Conservation (phyloP, 2,888 invertebrate genomes). For the Torymus aiolomorphi region DNA sequence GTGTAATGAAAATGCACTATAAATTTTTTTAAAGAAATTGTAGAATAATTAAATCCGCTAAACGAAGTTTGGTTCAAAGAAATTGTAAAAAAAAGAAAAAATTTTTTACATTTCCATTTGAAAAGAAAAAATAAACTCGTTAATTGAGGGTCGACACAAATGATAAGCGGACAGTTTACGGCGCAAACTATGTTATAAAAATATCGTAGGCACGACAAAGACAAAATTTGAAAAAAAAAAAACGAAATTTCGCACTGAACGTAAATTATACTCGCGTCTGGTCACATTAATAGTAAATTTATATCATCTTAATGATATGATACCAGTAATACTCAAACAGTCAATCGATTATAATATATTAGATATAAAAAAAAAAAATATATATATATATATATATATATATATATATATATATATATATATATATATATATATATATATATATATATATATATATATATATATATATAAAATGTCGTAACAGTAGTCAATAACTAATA, state of each 20-base stretch:
- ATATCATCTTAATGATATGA: conserved; percentile 33
- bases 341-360: conserved; percentile 55
- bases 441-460: no score
- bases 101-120: conserved; percentile 38
- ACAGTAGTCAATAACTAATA: conserved; percentile 69
- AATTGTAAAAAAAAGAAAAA: conserved; percentile 20
- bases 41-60: conserved; percentile 17
- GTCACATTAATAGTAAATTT: conserved; percentile 34
- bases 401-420: no score
- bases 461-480: conserved; percentile 61
- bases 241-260: conserved; percentile 18
- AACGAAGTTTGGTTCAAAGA: conserved; percentile 26
- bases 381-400: no score
- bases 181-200: conserved; percentile 35
- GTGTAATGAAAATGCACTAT: conserved; percentile 48
- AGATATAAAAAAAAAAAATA: conserved; percentile 38
- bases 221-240: conserved; percentile 23
- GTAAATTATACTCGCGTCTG: conserved; percentile 40
- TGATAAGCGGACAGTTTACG: conserved; percentile 6
- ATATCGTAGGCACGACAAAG: conserved; percentile 7
- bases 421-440: no score
- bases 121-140: conserved; percentile 45
- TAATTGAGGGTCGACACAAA: conserved; percentile 47
- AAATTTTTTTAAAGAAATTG: conserved; percentile 44
- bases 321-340: conserved; percentile 49